phyloP scores from a whole-genome alignment of 30 jellyfish, hydroid and myxozoan species.

The Sanderia malayensis region DNA sequence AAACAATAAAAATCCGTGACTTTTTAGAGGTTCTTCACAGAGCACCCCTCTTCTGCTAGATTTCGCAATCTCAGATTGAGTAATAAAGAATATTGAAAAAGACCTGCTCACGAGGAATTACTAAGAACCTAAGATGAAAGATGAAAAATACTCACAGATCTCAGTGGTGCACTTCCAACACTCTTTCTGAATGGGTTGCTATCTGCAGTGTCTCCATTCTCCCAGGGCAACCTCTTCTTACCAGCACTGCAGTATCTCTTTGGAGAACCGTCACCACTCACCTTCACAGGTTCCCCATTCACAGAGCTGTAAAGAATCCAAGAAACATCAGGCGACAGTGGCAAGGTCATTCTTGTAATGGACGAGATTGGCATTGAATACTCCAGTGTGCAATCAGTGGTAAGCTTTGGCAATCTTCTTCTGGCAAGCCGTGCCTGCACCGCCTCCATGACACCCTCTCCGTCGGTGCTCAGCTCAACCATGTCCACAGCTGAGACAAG shows the following conservation, averaged over 20 bases:
- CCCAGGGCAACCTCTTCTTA: conserved; percentile 82
- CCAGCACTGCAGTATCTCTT: conserved; percentile 86
- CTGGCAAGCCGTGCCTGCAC: conserved; percentile 91
- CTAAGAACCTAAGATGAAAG: too few relatives aligned
- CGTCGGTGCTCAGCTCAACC: conserved; percentile 70
- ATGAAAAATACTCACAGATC: conserved; percentile 65
- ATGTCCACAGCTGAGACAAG: conserved; percentile 89
- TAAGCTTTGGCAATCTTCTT: conserved; percentile 67
- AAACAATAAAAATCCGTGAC: too few relatives aligned
- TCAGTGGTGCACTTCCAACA: conserved; percentile 90
- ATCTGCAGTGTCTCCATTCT: conserved; percentile 29
- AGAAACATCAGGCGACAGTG: conserved; percentile 77
- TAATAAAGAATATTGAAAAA: too few relatives aligned
- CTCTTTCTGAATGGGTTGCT: conserved; percentile 53
- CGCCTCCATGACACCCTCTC: conserved; percentile 89
- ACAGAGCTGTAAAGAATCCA: conserved; percentile 79
- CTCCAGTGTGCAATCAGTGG: conserved; percentile 67
- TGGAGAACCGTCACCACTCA: conserved; percentile 35
- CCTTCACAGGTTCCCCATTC: conserved; percentile 13
- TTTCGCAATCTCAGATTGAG: too few relatives aligned
- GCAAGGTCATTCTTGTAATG: conserved; percentile 13
- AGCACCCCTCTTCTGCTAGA: too few relatives aligned
- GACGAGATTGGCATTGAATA: conserved; percentile 71
- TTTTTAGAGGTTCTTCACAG: too few relatives aligned
- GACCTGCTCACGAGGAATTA: too few relatives aligned